Evolutionary conservation across 2,113 vertebrate species (phyloP).

Genomic region (Ploceus nigricollis): DNA sequence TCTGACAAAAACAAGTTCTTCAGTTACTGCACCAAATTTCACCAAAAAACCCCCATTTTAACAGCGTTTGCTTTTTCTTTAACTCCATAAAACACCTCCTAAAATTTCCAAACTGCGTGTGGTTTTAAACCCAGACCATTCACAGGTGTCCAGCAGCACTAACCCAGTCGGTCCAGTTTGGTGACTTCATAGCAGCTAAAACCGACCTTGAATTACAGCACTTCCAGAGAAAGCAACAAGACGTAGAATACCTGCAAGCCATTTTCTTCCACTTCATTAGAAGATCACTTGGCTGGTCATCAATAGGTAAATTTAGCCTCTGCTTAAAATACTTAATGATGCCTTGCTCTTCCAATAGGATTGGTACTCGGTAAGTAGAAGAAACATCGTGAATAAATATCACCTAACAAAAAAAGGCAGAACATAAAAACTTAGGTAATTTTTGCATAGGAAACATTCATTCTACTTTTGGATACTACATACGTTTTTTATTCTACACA

Average conservation of each 20-base stretch:
- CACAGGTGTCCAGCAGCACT: background rate
- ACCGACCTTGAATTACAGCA: background rate
- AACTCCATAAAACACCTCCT: background rate
- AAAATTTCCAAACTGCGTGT: background rate
- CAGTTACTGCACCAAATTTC: background rate
- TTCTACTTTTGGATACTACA: background rate
- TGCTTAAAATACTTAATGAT: slow-evolving; percentile 77
- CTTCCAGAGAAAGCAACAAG: background rate
- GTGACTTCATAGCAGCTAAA: background rate
- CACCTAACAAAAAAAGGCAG: slow-evolving; percentile 58
- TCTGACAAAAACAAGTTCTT: slow-evolving; percentile 52
- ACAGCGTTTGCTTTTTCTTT: background rate
- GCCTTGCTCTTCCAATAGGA: slow-evolving; percentile 79
- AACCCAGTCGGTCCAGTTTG: background rate
- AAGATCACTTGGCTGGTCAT: slow-evolving; percentile 70
- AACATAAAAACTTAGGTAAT: background rate
- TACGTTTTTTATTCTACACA: background rate
- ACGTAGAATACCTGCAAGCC: slow-evolving; percentile 75
- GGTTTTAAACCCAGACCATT: background rate
- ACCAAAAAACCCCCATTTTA: background rate
- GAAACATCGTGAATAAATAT: slow-evolving; percentile 82
- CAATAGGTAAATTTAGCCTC: slow-evolving; percentile 74
- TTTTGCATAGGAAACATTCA: background rate
- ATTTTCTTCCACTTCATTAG: slow-evolving; percentile 79
- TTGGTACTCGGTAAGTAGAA: slow-evolving; percentile 78